Evolutionary conservation across 2,113 vertebrate species (phyloP).

Genomic region (Parotia lawesii): DNA sequence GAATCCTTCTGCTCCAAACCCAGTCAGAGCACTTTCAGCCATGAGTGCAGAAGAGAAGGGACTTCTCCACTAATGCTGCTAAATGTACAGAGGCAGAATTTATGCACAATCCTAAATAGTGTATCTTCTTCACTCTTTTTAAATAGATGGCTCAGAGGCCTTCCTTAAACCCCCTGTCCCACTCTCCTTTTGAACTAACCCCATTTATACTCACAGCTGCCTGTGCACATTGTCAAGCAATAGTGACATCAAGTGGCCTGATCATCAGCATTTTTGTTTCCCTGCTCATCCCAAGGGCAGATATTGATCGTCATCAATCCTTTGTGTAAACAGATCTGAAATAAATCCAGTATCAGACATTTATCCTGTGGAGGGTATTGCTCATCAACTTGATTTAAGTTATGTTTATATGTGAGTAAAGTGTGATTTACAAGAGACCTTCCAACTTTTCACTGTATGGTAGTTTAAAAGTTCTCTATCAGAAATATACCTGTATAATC

Average conservation of each 20-base stretch:
- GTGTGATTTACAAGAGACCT: constrained; percentile 47
- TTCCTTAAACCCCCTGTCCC: not conserved
- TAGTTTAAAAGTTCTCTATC: constrained; percentile 49
- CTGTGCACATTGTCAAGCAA: constrained; percentile 58
- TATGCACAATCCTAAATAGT: not conserved
- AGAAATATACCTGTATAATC: constrained; percentile 29
- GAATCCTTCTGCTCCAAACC: not conserved
- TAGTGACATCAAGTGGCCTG: constrained; percentile 72
- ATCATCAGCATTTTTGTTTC: not conserved
- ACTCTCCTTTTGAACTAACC: not conserved
- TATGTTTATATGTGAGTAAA: constrained; percentile 24
- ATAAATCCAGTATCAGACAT: constrained; percentile 42
- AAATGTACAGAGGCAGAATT: not conserved
- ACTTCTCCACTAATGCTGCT: not conserved
- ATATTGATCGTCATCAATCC: not conserved
- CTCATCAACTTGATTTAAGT: constrained; percentile 57
- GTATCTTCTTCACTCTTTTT: not conserved
- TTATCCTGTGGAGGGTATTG: constrained; percentile 21
- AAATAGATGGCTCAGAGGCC: not conserved
- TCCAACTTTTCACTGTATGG: constrained; percentile 13
- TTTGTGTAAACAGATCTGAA: constrained; percentile 37
- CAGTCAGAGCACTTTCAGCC: not conserved
- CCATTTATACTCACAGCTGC: not conserved
- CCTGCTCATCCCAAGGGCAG: not conserved
- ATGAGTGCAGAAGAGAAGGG: not conserved